Percentiles rank a stretch among this genome's conserved stretches.
phyloP scores from a whole-genome alignment of 2,797 vertebrate genomes.

The Lycodopsis pacificus region DNA sequence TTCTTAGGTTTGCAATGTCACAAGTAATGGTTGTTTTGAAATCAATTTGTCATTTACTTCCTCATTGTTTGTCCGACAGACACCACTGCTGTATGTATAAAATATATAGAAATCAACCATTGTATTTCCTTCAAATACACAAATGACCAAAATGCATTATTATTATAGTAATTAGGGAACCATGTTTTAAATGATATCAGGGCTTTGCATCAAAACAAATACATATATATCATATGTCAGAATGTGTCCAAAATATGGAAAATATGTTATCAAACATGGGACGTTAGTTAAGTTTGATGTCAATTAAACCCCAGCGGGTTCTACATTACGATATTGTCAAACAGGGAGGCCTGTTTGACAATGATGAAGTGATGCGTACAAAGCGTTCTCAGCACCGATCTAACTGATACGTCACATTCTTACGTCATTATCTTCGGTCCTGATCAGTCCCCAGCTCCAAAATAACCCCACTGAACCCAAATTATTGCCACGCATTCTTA shows the following conservation, averaged over 20 bases:
- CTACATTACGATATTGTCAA: too few species aligned
- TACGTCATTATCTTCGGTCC: neutral
- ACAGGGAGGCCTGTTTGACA: too few species aligned
- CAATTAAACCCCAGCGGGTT: neutral
- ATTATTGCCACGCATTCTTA: neutral
- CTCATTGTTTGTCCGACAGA: neutral
- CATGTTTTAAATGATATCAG: neutral
- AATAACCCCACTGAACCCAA: neutral
- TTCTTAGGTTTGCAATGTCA: too few species aligned
- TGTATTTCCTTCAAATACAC: neutral
- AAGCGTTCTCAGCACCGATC: neutral
- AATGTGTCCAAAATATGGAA: neutral
- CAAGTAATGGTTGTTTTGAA: neutral
- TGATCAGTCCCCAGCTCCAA: neutral
- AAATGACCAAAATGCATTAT: neutral
- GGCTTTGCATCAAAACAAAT: neutral
- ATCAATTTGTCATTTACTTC: neutral
- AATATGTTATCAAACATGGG: neutral
- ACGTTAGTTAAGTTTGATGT: neutral
- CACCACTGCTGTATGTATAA: neutral
- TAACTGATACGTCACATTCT: neutral
- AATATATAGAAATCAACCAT: neutral
- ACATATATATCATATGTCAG: neutral
- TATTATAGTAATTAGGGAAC: neutral
- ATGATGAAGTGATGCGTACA: neutral